Evolutionary conservation across 1,140 invertebrate genomes (phyloP), one percentile per base, ranked within the genome.

Genomic region (Agrilus planipennis): DNA sequence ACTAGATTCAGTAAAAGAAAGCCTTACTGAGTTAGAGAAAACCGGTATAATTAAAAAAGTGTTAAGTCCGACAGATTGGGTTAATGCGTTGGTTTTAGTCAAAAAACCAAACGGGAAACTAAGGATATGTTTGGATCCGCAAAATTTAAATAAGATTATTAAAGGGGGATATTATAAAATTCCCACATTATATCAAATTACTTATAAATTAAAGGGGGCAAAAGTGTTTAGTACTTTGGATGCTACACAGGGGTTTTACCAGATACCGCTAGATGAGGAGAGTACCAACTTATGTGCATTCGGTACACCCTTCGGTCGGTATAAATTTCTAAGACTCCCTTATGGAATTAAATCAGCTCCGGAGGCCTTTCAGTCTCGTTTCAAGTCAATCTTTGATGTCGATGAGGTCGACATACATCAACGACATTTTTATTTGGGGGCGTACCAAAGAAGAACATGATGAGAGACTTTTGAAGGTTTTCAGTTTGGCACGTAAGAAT

Each of bases 61-160:
- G 15, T 20, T 48, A 5, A 46, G 53, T 34, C 56, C 62, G 4
- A 63, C 66, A 2, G 62, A 67, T 25, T 71, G 67, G 64, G 62
- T 71, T 0, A 62, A 62, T 47, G 50, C 55, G 15, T 46, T 66
- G 19, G 63, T 67, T 1, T 46, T 67, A 14, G 60, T 67, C 15
- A 49, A 54, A 34, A 71, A 70, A 57, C 42, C 48, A 15, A 60
- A 67, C 51, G 57, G 56, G 19, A 46, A 57, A 20, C 30, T 70
- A 11, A 44, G 68, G 34, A 54, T 73, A 20, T 71, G 68, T 49
- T 40, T 73, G 15, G 67, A 73, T 50, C 69, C 69, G 4, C 52
- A 43, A 25, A 58, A 68, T 34, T 52, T 73, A 36, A 73, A 73
- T 53, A 55, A 54, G 45, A 50, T 45, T 14, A 62, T 72, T 10